A percentile compares a stretch with the other conserved stretches of the same genome.
These are phyloP conservation scores for Steinernema hermaphroditum DNA, from an alignment of 2,888 invertebrate species.

Conservation along the genomic window DNA sequence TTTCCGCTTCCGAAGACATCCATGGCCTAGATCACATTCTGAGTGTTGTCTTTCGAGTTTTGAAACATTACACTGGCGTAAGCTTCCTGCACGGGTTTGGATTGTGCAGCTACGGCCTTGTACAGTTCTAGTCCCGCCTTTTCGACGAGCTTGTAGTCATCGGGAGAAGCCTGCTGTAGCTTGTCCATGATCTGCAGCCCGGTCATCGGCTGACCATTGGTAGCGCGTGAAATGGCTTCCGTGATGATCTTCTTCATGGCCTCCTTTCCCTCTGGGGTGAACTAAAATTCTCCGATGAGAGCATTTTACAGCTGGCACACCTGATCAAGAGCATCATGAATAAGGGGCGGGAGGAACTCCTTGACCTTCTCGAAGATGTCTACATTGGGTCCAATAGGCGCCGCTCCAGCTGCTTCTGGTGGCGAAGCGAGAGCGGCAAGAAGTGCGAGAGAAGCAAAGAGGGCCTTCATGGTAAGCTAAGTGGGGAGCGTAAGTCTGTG, in stretches of 20 bases:
- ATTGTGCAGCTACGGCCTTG: not conserved
- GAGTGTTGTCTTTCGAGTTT: not conserved
- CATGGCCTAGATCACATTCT: not conserved
- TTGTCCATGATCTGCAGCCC: not conserved
- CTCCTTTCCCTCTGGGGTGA: not conserved
- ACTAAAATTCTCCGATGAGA: not conserved
- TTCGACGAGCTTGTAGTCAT: not conserved
- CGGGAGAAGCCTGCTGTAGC: not conserved
- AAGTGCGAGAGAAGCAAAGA: constrained; percentile 1
- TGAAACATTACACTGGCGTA: not conserved
- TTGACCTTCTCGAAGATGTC: not conserved
- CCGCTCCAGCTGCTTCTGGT: not conserved
- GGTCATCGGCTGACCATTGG: not conserved
- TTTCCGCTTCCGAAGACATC: not conserved
- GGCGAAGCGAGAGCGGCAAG: not conserved
- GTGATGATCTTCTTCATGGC: not conserved
- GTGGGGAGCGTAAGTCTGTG: not conserved
- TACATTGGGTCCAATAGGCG: not conserved
- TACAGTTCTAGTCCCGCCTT: not conserved
- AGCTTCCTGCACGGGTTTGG: not conserved
- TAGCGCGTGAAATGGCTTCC: not conserved
- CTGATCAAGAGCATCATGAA: not conserved
- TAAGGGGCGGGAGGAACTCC: not conserved
- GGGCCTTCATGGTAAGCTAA: constrained; percentile 14
- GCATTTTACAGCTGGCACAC: not conserved